Evolutionary conservation across 1,140 invertebrate species (phyloP).

Genomic region (Lanistes nyassanus): DNA sequence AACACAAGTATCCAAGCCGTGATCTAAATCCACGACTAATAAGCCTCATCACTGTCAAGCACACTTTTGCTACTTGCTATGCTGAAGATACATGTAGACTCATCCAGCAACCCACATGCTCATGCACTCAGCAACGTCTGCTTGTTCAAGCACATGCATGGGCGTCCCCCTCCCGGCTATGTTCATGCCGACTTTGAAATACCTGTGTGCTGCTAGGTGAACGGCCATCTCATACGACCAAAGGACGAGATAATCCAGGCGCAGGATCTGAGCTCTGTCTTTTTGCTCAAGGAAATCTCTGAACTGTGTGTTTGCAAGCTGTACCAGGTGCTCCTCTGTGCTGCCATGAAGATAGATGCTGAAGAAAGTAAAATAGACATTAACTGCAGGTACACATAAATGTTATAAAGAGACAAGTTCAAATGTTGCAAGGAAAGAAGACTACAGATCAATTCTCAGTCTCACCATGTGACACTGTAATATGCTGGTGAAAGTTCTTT

Average conservation of each 20-base stretch:
- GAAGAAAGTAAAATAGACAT: background rate
- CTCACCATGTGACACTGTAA: too few species aligned
- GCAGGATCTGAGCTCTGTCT: background rate
- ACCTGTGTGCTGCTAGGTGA: background rate
- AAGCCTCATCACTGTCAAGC: too few species aligned
- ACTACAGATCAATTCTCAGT: too few species aligned
- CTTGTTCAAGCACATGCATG: too few species aligned
- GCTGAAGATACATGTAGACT: background rate
- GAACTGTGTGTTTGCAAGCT: background rate
- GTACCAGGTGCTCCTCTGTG: background rate
- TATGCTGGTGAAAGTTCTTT: too few species aligned
- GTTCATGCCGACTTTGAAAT: background rate
- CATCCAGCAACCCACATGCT: background rate
- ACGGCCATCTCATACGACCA: background rate
- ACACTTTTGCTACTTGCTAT: too few species aligned
- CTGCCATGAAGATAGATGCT: constrained; percentile 4
- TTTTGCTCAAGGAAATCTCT: background rate
- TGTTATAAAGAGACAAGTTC: too few species aligned
- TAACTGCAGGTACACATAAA: too few species aligned
- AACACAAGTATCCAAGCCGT: too few species aligned
- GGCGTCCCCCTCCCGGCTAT: background rate
- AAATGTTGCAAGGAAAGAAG: too few species aligned
- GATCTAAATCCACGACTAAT: too few species aligned
- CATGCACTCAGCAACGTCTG: background rate
- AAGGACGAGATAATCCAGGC: background rate